Evolutionary conservation across 1,140 invertebrate genomes (phyloP), one percentile per base, ranked within the genome.

Genomic region (Ylistrum balloti): DNA sequence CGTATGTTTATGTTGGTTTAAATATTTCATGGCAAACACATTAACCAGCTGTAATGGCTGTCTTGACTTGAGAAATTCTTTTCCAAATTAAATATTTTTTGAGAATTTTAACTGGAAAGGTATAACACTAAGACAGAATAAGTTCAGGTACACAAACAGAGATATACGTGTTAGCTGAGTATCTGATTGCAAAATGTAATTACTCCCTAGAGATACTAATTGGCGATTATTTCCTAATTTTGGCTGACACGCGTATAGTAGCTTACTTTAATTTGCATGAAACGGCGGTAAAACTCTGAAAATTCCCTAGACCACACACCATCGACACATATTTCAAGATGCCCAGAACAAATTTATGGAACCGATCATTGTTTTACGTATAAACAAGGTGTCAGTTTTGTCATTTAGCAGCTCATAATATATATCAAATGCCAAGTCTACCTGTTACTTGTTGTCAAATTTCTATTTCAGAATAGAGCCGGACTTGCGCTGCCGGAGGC

Each of bases 321-420:
- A 74, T 74, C 56, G 56, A 74, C n/a, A 74, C 56, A 74, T 74
- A 28, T 74, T 74, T 74, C 56, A 74, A 74, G 56, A 74, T 74
- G 56, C 56, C 56, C n/a, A 11, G 56, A 74, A 74, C 56, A 74
- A 74, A 74, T 74, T 74, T 74, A 74, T 74, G 56, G 56, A 28
- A 74, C 56, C 56, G 56, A 74, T 74, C 56, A 74, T 74, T 74
- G 56, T 74, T 74, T 74, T 74, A 74, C 56, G 56, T 74, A 74
- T 74, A 74, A 74, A 74, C n/a, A 74, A 28, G 56, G 56, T 74
- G 56, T 74, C 56, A 74, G 22, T 74, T 74, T 74, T 74, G 56
- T 74, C 56, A 74, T 74, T 28, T 74, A 74, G 56, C 28, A 74
- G 56, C 22, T 28, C 56, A 17, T 74, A 74, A 74, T 74, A 74